These are phyloP conservation scores for Limnephilus rhombicus DNA, from an alignment of 2,888 invertebrate species.

Conservation along the genomic window DNA sequence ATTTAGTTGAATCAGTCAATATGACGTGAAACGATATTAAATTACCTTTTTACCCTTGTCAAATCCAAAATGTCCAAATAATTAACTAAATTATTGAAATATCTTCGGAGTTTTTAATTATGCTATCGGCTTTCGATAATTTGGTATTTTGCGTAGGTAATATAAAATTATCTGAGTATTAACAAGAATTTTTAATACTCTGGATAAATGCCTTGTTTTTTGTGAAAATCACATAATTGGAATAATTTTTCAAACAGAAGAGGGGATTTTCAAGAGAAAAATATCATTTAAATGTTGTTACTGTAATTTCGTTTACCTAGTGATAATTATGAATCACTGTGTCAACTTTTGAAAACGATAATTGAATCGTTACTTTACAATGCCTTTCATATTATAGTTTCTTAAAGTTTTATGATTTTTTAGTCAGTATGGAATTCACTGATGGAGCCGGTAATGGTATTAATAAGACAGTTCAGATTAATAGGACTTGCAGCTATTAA, in stretches of 20 bases:
- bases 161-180: background rate
- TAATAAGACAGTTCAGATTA: too few relatives aligned
- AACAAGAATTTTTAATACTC: background rate
- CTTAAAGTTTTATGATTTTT: too few relatives aligned
- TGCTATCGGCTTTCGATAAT: conserved; percentile 6
- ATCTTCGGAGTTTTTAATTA: conserved; percentile 1
- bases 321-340: too few relatives aligned
- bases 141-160: background rate
- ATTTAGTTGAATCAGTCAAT: background rate
- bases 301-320: background rate
- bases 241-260: background rate
- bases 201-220: background rate
- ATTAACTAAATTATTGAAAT: conserved; percentile 35
- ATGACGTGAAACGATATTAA: conserved; percentile 31
- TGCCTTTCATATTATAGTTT: too few relatives aligned
- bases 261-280: background rate
- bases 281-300: background rate
- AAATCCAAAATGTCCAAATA: conserved; percentile 39
- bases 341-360: too few relatives aligned
- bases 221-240: background rate
- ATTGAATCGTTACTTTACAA: too few relatives aligned
- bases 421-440: too few relatives aligned
- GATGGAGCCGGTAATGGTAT: too few relatives aligned
- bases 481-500: too few relatives aligned
- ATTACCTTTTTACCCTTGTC: conserved; percentile 29